Conservation (phyloP, 1,140 invertebrate species). For the Rhopalosiphum padi region DNA sequence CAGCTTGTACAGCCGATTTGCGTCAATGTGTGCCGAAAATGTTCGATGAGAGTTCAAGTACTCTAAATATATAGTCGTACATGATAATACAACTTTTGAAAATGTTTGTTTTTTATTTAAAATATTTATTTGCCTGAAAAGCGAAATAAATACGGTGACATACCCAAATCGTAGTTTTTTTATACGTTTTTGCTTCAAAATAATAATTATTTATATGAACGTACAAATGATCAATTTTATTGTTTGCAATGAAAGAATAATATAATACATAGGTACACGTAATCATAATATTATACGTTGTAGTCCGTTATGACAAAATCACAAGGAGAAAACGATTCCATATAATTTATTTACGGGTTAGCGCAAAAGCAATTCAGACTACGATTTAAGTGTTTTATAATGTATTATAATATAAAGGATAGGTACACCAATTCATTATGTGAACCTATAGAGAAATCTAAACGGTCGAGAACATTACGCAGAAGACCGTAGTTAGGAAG, state of each 20-base stretch:
- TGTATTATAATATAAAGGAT: background rate
- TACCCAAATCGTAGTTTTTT: background rate
- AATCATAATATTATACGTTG: background rate
- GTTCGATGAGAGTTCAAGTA: background rate
- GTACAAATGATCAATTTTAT: background rate
- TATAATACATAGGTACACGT: background rate
- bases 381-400: constrained; percentile 3
- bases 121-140: too few relatives aligned
- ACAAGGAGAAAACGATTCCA: background rate
- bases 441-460: constrained; percentile 1
- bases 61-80: background rate
- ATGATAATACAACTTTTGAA: too few relatives aligned
- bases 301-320: background rate
- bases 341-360: background rate
- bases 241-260: background rate
- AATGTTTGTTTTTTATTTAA: too few relatives aligned
- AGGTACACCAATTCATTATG: background rate
- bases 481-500: background rate
- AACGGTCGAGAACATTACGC: background rate
- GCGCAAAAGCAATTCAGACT: background rate
- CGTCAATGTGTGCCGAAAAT: background rate
- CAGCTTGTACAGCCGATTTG: too few relatives aligned
- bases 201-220: background rate
- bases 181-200: background rate
- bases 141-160: background rate